These are phyloP conservation scores for Etheostoma nigrum DNA, from an alignment of 2,797 vertebrate genomes.

Conservation along the genomic window DNA sequence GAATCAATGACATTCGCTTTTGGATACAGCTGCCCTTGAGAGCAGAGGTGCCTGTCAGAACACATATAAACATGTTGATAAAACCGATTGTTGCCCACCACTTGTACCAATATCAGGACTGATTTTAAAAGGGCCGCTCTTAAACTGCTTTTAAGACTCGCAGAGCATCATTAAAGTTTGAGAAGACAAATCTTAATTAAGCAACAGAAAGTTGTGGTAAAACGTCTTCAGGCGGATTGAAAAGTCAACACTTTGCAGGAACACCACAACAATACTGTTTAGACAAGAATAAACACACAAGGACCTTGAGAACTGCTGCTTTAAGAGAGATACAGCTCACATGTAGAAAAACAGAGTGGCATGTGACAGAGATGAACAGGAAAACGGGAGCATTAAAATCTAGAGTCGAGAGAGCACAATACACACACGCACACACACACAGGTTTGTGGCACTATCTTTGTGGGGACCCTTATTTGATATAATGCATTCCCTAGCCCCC, in stretches of 20 bases:
- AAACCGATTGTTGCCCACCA: not conserved
- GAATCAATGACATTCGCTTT: not conserved
- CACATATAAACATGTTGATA: not conserved
- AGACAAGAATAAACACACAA: not conserved
- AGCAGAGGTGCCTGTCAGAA: not conserved
- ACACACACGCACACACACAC: not conserved
- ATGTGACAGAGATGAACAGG: not conserved
- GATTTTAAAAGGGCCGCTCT: not conserved
- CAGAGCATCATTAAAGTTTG: not conserved
- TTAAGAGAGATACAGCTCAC: not conserved
- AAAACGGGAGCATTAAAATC: slow-evolving; percentile 1
- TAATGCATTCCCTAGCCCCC: too few relatives aligned
- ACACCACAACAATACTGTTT: not conserved
- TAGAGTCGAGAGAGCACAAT: not conserved
- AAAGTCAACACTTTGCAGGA: not conserved
- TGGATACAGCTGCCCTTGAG: slow-evolving; percentile 13
- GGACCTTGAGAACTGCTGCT: not conserved
- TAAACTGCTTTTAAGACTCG: not conserved
- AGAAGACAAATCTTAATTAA: not conserved
- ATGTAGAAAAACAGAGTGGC: not conserved
- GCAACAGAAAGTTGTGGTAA: not conserved
- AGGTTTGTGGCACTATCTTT: too few relatives aligned
- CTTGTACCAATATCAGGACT: not conserved
- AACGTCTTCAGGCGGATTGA: not conserved
- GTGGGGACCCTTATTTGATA: too few relatives aligned